These are phyloP conservation scores for Pelecanoides urinatrix DNA, from an alignment of 2,113 vertebrate species.

Conservation along the genomic window DNA sequence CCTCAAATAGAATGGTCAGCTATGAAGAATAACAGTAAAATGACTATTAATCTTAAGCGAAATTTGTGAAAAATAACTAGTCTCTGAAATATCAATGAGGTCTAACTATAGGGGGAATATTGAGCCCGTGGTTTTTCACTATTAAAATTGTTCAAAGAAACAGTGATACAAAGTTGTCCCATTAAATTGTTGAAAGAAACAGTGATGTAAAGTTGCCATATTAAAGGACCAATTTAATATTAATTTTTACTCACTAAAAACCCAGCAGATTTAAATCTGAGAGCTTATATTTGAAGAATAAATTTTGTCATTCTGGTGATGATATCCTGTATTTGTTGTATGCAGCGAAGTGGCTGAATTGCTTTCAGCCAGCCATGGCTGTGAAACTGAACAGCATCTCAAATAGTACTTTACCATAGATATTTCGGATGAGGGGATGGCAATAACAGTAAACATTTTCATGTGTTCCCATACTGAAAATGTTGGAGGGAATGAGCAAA, in stretches of 20 bases:
- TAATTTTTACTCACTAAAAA: background rate
- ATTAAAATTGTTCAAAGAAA: background rate
- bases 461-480: background rate
- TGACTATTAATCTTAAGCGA: background rate
- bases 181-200: background rate
- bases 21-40: background rate
- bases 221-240: background rate
- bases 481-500: background rate
- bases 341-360: background rate
- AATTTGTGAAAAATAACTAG: background rate
- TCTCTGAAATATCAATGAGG: background rate
- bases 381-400: background rate
- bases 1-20: background rate
- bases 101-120: background rate
- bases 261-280: background rate
- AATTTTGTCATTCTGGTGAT: background rate
- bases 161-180: background rate
- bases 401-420: background rate
- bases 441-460: conserved; percentile 1
- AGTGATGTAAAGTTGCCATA: background rate
- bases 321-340: background rate
- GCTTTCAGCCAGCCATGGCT: background rate
- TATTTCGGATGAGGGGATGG: background rate
- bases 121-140: background rate
- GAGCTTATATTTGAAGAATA: background rate